Evolutionary conservation across 2,113 vertebrate species (phyloP).

Genomic region (Menura novaehollandiae): DNA sequence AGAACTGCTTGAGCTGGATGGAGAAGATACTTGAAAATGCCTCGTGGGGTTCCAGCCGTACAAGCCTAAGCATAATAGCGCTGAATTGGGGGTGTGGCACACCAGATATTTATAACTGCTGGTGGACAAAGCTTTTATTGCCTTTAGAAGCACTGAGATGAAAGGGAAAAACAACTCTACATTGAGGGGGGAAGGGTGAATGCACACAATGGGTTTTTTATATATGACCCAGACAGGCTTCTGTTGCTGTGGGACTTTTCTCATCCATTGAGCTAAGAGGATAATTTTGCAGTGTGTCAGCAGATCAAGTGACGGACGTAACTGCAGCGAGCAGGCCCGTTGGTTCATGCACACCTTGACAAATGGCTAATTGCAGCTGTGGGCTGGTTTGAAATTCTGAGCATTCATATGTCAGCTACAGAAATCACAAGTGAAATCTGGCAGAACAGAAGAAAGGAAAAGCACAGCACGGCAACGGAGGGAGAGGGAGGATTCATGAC

Average conservation of each 20-base stretch:
- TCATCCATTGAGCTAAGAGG: not conserved
- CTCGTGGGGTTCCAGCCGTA: not conserved
- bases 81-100: not conserved
- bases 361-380: conserved; percentile 53
- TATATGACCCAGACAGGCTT: not conserved
- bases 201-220: not conserved
- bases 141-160: not conserved
- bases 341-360: conserved; percentile 45
- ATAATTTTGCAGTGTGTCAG: conserved; percentile 39
- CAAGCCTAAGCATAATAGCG: not conserved
- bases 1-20: conserved; percentile 28
- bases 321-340: not conserved
- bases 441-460: not conserved
- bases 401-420: not conserved
- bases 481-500: not conserved
- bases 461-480: not conserved
- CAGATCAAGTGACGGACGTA: conserved; percentile 1
- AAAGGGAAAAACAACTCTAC: not conserved
- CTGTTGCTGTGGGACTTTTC: not conserved
- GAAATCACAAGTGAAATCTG: not conserved
- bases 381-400: not conserved
- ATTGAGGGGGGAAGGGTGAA: not conserved
- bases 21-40: conserved; percentile 38
- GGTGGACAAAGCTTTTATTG: not conserved
- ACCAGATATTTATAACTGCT: conserved; percentile 13